Percentiles rank a stretch among this genome's conserved stretches.
Conservation (phyloP, 2,797 vertebrate species). For the Myotis vivesi region DNA sequence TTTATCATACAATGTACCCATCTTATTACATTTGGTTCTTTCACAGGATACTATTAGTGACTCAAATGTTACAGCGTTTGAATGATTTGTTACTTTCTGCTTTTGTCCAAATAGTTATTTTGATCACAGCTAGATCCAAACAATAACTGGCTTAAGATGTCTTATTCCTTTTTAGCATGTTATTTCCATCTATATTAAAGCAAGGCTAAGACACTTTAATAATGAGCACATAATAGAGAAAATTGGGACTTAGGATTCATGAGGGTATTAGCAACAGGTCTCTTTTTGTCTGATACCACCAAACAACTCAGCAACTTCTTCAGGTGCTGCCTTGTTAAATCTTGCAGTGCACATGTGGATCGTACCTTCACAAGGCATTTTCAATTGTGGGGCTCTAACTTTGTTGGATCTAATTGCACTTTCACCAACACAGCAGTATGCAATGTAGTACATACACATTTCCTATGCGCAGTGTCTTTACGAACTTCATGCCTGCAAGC, state of each 20-base stretch:
- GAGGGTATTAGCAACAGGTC: conserved; percentile 27
- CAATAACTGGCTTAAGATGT: conserved; percentile 47
- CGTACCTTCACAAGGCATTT: conserved; percentile 8
- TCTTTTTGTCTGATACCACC: conserved; percentile 14
- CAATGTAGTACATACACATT: neutral
- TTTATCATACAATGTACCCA: conserved; percentile 26
- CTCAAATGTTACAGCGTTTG: conserved; percentile 44
- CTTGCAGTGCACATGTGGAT: neutral
- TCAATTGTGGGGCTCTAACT: neutral
- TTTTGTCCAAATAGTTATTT: conserved; percentile 59
- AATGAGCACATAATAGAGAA: conserved; percentile 45
- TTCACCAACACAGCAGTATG: neutral
- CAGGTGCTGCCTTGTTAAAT: neutral
- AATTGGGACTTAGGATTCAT: conserved; percentile 27
- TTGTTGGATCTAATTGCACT: conserved; percentile 15
- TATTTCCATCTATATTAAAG: conserved; percentile 44
- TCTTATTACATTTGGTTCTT: conserved; percentile 42
- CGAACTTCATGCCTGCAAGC: neutral
- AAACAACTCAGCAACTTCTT: conserved; percentile 8
- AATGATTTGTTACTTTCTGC: conserved; percentile 43
- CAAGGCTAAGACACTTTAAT: conserved; percentile 40
- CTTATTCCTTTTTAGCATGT: neutral
- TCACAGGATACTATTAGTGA: conserved; percentile 51
- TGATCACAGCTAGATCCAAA: conserved; percentile 57
- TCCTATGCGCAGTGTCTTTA: neutral